These are phyloP conservation scores for Psix sp. DNA, from an alignment of 1,140 invertebrate species.

Conservation along the genomic window DNA sequence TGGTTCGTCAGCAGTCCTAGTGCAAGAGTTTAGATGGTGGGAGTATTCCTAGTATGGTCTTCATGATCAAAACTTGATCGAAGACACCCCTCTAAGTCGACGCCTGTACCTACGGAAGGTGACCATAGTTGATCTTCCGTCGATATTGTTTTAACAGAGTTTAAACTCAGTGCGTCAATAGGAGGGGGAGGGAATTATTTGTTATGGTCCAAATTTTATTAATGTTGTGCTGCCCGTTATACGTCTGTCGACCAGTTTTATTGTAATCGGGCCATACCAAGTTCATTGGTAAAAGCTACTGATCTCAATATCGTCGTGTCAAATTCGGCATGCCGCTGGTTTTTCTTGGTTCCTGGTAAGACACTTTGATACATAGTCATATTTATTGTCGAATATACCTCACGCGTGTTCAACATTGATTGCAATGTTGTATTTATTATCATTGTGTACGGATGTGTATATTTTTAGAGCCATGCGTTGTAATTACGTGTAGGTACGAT, in stretches of 20 bases:
- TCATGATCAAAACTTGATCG: too few species aligned
- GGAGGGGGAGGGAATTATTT: neutral
- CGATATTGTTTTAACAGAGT: constrained; percentile 19
- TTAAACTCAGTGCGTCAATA: neutral
- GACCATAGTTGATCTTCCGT: too few species aligned
- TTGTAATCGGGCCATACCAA: too few species aligned
- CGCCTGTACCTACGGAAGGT: too few species aligned
- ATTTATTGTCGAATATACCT: constrained; percentile 32
- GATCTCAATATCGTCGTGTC: constrained; percentile 7
- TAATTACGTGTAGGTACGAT: neutral
- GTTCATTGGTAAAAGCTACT: constrained; percentile 1
- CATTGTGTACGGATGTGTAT: constrained; percentile 12
- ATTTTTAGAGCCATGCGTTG: constrained; percentile 9
- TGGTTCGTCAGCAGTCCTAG: constrained; percentile 65
- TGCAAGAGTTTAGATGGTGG: constrained; percentile 22
- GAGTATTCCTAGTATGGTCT: constrained; percentile 8
- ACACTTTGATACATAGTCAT: constrained; percentile 23
- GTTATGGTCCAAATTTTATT: constrained; percentile 24
- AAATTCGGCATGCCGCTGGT: constrained; percentile 1
- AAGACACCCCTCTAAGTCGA: too few species aligned
- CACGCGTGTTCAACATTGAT: constrained; percentile 20
- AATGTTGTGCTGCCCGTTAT: constrained; percentile 22
- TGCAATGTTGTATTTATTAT: constrained; percentile 36
- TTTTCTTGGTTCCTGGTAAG: constrained; percentile 31
- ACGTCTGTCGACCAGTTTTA: neutral